phyloP scores from a whole-genome alignment of 1,140 invertebrate species.

The Drosophila baimaii region DNA sequence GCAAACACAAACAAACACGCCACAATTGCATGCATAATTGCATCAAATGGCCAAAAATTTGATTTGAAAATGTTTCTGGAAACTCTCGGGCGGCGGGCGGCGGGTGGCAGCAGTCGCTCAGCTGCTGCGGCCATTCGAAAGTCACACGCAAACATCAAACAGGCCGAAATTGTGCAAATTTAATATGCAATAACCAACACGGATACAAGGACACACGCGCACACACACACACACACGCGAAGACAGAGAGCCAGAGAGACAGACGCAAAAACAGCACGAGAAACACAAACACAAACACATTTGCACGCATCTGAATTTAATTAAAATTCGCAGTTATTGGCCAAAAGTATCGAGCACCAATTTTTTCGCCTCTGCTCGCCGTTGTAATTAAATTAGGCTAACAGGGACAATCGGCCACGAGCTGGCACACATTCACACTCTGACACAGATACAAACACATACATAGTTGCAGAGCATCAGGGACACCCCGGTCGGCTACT shows the following conservation, averaged over 20 bases:
- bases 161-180: conserved; percentile 68
- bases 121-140: conserved; percentile 58
- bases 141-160: conserved; percentile 75
- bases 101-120: conserved; percentile 19
- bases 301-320: conserved; percentile 74
- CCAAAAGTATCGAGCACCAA: conserved; percentile 61
- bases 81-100: conserved; percentile 44
- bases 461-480: background rate
- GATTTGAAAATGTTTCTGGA: conserved; percentile 70
- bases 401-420: conserved; percentile 40
- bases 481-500: background rate
- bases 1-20: conserved; percentile 34
- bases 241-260: conserved; percentile 4
- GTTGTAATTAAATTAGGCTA: conserved; percentile 78
- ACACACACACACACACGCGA: conserved; percentile 15
- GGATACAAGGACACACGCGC: conserved; percentile 5
- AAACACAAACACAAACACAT: conserved; percentile 35
- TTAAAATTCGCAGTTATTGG: conserved; percentile 79
- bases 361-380: conserved; percentile 21
- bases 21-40: conserved; percentile 77
- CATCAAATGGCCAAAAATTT: conserved; percentile 72
- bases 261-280: conserved; percentile 14
- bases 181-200: conserved; percentile 69
- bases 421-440: conserved; percentile 3
- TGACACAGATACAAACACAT: background rate